These are phyloP conservation scores for Apostichopus californicus DNA, from an alignment of 35 echinoderm and acorn worm genomes.

Conservation along the genomic window DNA sequence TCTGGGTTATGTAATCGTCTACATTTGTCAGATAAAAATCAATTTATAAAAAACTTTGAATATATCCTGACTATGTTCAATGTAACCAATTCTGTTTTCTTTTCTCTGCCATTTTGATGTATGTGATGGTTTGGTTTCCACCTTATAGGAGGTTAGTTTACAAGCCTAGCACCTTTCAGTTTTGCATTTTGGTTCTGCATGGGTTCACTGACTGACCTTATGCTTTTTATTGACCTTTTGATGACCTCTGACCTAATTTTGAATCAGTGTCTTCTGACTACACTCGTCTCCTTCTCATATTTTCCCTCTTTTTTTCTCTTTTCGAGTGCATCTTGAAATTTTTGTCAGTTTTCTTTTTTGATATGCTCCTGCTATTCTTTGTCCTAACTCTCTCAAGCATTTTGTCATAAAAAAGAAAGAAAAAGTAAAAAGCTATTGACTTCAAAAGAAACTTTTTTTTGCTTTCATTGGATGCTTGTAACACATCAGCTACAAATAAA, in stretches of 20 bases:
- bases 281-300: neutral
- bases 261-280: neutral
- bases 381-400: slow-evolving; percentile 3
- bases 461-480: neutral
- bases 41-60: too few species aligned
- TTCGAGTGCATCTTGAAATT: neutral
- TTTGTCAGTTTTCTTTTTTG: neutral
- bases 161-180: slow-evolving; percentile 30
- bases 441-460: too few species aligned
- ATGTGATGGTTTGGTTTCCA: slow-evolving; percentile 51
- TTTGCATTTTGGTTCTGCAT: slow-evolving; percentile 47
- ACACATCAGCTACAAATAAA: neutral
- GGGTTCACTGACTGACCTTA: slow-evolving; percentile 39
- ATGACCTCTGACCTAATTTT: neutral
- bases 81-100: slow-evolving; percentile 39
- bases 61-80: slow-evolving; percentile 4
- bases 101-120: slow-evolving; percentile 40
- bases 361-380: neutral
- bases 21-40: too few species aligned
- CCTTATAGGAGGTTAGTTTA: slow-evolving; percentile 50
- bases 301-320: neutral
- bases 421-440: neutral
- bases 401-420: neutral
- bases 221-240: slow-evolving; percentile 7
- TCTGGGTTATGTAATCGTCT: too few species aligned